Conservation (phyloP, 2,113 vertebrate genomes). For the Perognathus longimembris region DNA sequence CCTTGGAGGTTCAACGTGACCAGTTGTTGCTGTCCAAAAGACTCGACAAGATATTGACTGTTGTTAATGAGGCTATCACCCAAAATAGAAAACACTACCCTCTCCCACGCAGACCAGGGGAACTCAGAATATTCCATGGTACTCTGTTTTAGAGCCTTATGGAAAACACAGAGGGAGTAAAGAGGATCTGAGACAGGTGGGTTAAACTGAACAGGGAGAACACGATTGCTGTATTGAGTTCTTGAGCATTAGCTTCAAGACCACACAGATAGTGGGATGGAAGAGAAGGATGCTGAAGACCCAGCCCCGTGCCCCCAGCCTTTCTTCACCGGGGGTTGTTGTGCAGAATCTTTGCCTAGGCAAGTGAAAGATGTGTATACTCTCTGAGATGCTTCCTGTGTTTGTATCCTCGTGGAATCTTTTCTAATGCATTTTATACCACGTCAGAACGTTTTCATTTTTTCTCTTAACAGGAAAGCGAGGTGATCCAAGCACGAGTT, state of each 20-base stretch:
- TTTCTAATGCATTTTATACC: neutral
- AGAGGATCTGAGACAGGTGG: neutral
- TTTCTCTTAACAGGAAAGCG: slow-evolving; percentile 64
- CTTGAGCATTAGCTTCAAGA: neutral
- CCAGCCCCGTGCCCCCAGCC: too few species aligned
- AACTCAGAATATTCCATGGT: neutral
- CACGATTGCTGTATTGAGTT: neutral
- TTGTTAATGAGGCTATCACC: neutral
- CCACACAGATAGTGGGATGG: neutral
- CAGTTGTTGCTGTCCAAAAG: neutral
- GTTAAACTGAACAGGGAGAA: slow-evolving; percentile 15
- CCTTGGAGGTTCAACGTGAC: neutral
- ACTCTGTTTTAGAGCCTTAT: neutral
- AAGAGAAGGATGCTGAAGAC: neutral
- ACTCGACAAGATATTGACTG: neutral
- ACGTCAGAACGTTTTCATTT: slow-evolving; percentile 15
- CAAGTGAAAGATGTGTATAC: neutral
- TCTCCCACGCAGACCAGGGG: neutral
- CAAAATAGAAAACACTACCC: neutral
- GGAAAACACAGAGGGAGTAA: neutral
- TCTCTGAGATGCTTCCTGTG: neutral
- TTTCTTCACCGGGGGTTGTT: neutral
- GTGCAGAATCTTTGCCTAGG: neutral
- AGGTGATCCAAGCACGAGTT: neutral
- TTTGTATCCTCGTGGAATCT: neutral